These are phyloP conservation scores for Brachionus koreanus DNA, from an alignment of 1,140 invertebrate species.

Conservation along the genomic window DNA sequence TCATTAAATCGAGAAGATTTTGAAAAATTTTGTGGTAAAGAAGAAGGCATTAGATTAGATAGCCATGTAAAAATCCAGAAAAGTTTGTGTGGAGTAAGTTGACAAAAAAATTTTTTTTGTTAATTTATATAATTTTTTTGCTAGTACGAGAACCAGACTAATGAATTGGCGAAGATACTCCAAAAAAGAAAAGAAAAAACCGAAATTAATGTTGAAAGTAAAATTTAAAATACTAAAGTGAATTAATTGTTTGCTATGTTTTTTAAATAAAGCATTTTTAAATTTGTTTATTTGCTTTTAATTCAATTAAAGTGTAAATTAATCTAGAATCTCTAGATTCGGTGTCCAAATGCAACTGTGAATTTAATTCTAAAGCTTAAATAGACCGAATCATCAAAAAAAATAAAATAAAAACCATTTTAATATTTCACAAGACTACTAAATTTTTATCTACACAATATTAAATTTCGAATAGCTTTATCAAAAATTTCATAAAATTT, in stretches of 20 bases:
- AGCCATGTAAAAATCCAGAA: constrained; percentile 72
- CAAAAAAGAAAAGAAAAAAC: constrained; percentile 28
- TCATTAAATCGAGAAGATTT: constrained; percentile 64
- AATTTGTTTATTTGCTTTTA: no score
- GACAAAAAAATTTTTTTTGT: not conserved
- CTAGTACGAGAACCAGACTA: not conserved
- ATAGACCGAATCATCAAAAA: not conserved
- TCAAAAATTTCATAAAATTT: not conserved
- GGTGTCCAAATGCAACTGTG: not conserved
- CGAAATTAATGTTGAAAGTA: not conserved
- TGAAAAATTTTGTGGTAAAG: constrained; percentile 66
- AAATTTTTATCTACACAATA: not conserved
- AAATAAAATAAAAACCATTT: not conserved
- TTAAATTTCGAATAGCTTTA: not conserved
- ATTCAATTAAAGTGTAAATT: not conserved
- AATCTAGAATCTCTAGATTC: not conserved
- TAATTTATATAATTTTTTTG: not conserved
- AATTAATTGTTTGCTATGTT: not conserved
- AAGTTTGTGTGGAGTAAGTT: constrained; percentile 69
- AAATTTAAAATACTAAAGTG: not conserved
- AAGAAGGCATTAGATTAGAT: constrained; percentile 69
- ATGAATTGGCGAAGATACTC: not conserved
- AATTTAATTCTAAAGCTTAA: not conserved
- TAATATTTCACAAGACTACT: not conserved
- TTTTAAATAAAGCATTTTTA: not conserved